Conservation (phyloP, 2,888 invertebrate species). For the Noctuana brunneofusca region DNA sequence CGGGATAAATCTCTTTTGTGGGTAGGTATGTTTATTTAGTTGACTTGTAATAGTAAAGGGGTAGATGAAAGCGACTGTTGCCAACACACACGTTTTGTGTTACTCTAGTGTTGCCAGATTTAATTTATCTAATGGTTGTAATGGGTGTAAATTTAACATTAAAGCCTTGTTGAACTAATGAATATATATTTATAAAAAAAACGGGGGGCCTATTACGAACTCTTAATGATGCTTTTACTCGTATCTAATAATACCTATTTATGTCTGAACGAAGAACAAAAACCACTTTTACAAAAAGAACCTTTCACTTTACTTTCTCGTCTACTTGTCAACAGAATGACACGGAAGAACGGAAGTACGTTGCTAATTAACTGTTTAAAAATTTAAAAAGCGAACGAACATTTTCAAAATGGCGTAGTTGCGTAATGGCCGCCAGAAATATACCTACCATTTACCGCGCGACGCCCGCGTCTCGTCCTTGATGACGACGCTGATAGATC, state of each 20-base stretch:
- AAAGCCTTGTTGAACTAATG: too few species aligned
- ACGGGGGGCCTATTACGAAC: too few species aligned
- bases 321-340: conserved; percentile 22
- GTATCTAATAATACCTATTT: too few species aligned
- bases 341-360: conserved; percentile 36
- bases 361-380: conserved; percentile 36
- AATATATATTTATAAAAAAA: too few species aligned
- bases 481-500: conserved; percentile 70
- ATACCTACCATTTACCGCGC: conserved; percentile 41
- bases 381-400: conserved; percentile 31
- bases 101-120: too few species aligned
- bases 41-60: too few species aligned
- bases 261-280: not conserved
- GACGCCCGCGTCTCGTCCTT: conserved; percentile 60
- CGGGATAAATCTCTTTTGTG: conserved; percentile 8
- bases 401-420: conserved; percentile 42
- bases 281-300: not conserved
- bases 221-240: too few species aligned
- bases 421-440: conserved; percentile 60
- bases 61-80: not conserved
- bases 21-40: not conserved
- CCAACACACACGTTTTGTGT: too few species aligned
- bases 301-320: not conserved
- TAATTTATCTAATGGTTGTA: too few species aligned
- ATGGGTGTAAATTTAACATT: too few species aligned